These are phyloP conservation scores for Hippopotamus amphibius DNA, from an alignment of 2,113 vertebrate species.

Conservation along the genomic window DNA sequence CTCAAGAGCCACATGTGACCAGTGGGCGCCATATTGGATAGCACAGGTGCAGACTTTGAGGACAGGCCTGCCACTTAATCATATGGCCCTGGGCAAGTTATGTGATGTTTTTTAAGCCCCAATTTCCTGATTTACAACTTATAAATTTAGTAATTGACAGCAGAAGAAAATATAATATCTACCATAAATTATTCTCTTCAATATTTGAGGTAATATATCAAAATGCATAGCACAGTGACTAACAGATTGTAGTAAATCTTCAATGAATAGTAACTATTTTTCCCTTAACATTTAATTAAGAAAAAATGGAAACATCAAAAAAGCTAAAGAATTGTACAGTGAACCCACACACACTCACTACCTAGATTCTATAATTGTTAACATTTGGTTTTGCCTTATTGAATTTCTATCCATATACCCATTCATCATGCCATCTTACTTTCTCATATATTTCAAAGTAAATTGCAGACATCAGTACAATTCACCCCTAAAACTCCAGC, in stretches of 20 bases:
- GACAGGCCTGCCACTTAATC: not conserved
- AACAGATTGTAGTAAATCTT: not conserved
- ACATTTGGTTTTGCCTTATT: not conserved
- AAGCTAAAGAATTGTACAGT: not conserved
- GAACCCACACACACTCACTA: not conserved
- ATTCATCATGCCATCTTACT: not conserved
- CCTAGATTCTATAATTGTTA: not conserved
- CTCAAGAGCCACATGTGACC: not conserved
- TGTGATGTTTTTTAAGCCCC: not conserved
- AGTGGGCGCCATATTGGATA: too few relatives aligned
- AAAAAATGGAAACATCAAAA: not conserved
- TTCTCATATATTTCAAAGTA: conserved; percentile 1
- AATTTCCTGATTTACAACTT: not conserved
- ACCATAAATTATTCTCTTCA: not conserved
- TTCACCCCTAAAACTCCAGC: not conserved
- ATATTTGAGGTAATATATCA: not conserved
- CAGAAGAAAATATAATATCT: not conserved
- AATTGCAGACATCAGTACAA: not conserved
- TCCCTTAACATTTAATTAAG: not conserved
- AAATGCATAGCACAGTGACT: not conserved
- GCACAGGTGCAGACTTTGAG: not conserved
- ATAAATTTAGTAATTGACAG: not conserved
- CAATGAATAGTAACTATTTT: not conserved
- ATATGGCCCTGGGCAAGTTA: not conserved
- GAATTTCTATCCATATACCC: not conserved